phyloP scores from a whole-genome alignment of 2,888 invertebrate species.

The Epistrophe grossulariae region DNA sequence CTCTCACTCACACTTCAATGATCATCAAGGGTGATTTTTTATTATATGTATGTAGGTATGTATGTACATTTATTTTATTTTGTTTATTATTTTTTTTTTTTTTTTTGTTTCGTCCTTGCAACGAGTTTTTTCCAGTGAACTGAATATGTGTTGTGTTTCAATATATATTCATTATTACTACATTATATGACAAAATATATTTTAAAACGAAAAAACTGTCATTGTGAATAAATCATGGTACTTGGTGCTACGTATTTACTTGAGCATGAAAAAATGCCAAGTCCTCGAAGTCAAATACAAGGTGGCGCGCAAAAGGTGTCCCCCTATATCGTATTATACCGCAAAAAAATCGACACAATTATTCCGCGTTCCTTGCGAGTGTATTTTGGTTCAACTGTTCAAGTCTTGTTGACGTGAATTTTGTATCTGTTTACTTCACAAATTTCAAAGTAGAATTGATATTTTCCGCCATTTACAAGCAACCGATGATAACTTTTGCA shows the following conservation, averaged over 20 bases:
- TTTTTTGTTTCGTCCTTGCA: not conserved
- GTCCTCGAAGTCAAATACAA: too few species aligned
- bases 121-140: not conserved
- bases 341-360: too few species aligned
- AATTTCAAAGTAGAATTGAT: too few species aligned
- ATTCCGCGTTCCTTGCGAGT: too few species aligned
- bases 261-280: not conserved
- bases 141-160: not conserved
- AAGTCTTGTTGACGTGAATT: too few species aligned
- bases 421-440: too few species aligned
- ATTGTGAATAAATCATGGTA: not conserved
- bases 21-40: constrained; percentile 23
- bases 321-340: too few species aligned
- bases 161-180: constrained; percentile 10
- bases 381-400: too few species aligned
- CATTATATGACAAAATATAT: constrained; percentile 21
- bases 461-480: too few species aligned
- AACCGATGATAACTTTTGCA: too few species aligned
- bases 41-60: too few species aligned
- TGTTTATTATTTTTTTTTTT: not conserved
- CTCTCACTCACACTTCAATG: constrained; percentile 47
- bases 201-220: not conserved
- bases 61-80: not conserved
- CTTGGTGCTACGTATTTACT: not conserved
- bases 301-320: too few species aligned